Evolutionary conservation across 2,113 vertebrate species (phyloP).

Genomic region (Suricata suricatta): DNA sequence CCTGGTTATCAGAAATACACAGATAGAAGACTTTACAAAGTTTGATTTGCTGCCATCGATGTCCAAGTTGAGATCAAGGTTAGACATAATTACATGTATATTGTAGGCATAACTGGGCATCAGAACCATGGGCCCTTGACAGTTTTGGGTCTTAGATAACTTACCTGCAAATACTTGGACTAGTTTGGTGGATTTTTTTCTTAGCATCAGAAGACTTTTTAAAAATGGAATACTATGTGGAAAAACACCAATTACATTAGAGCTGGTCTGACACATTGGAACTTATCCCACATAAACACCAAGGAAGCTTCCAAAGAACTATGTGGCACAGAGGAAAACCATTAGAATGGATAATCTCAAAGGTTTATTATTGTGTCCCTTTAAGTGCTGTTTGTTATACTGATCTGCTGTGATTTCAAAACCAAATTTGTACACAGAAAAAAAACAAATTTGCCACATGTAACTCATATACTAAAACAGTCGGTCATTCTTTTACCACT

Average conservation of each 20-base stretch:
- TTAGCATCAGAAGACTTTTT: neutral
- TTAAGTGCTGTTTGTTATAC: neutral
- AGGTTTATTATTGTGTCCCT: neutral
- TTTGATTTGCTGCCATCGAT: neutral
- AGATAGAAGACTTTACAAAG: neutral
- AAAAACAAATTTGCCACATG: neutral
- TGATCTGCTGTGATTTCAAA: neutral
- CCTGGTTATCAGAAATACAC: neutral
- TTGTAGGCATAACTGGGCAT: neutral
- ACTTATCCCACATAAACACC: neutral
- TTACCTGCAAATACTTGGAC: neutral
- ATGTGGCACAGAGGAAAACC: neutral
- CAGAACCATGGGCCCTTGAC: neutral
- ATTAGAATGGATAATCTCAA: neutral
- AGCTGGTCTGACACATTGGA: neutral
- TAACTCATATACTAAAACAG: neutral
- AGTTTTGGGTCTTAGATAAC: neutral
- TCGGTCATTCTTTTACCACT: neutral
- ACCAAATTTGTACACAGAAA: neutral
- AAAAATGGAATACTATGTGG: neutral
- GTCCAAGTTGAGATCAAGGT: neutral
- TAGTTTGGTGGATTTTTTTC: neutral
- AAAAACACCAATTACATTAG: neutral
- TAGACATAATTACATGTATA: neutral
- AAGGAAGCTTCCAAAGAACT: neutral